Percentiles rank a stretch among this genome's conserved stretches.
Conservation (phyloP, 2,888 invertebrate genomes). For the Monoplex corrugatus region DNA sequence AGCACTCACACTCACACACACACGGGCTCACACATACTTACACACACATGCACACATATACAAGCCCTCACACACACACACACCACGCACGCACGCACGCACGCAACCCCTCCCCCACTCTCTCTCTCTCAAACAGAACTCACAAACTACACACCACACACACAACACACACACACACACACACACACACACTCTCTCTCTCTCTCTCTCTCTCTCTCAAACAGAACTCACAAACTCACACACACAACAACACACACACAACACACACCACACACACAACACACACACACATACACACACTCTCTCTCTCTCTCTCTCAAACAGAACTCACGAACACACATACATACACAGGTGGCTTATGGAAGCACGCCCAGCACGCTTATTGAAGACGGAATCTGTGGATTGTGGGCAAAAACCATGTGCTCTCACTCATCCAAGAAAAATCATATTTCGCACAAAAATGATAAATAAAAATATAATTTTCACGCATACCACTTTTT, state of each 20-base stretch:
- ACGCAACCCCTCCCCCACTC: background rate
- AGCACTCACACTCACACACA: background rate
- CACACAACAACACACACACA: background rate
- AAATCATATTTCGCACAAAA: no score
- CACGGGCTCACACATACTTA: background rate
- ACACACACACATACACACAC: background rate
- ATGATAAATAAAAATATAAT: no score
- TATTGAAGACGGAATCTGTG: no score
- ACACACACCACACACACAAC: background rate
- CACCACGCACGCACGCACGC: background rate
- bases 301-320: no score
- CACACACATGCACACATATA: background rate
- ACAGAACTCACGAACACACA: background rate
- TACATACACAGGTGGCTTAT: background rate
- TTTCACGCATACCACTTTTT: no score
- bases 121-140: no score
- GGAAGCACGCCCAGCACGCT: no score
- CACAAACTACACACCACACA: conserved; percentile 15
- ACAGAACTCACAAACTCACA: background rate
- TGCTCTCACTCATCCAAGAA: no score
- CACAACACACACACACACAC: conserved; percentile 2
- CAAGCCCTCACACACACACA: background rate
- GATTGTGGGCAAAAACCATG: no score
- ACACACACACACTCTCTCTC: conserved; percentile 18
- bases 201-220: no score